Percentiles rank a stretch among this genome's conserved stretches.
These are phyloP conservation scores for Elymnias hypermnestra DNA, from an alignment of 1,140 invertebrate species.

Conservation along the genomic window DNA sequence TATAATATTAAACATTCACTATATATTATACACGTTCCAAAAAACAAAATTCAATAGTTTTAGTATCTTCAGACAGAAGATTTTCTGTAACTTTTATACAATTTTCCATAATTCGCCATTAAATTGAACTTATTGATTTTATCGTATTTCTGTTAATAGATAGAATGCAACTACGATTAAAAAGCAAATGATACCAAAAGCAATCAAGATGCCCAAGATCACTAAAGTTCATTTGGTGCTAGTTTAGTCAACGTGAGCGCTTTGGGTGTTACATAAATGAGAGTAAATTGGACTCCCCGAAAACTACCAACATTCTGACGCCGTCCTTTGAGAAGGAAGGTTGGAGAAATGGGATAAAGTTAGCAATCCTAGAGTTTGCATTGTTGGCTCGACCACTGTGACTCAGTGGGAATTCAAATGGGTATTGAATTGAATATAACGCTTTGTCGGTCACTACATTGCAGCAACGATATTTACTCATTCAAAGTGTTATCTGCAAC, in stretches of 20 bases:
- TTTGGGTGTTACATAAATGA: constrained; percentile 1
- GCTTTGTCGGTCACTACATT: neutral
- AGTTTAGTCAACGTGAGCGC: neutral
- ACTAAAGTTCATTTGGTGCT: neutral
- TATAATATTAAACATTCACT: too few relatives aligned
- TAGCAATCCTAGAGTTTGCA: neutral
- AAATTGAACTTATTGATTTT: too few relatives aligned
- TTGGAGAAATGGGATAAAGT: neutral
- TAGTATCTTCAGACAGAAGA: too few relatives aligned
- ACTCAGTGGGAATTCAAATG: neutral
- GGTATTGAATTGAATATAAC: neutral
- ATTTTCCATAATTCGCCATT: too few relatives aligned
- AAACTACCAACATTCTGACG: constrained; percentile 1
- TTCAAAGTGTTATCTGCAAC: too few relatives aligned
- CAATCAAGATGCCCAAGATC: constrained; percentile 6
- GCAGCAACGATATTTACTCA: neutral
- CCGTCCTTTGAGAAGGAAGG: neutral
- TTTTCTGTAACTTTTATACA: too few relatives aligned
- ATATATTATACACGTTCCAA: too few relatives aligned
- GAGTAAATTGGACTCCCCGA: neutral
- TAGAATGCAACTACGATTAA: neutral
- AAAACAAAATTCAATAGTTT: too few relatives aligned
- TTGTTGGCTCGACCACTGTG: neutral
- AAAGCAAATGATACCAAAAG: constrained; percentile 1
- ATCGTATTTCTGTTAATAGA: neutral